Evolutionary conservation across 2,888 invertebrate species (phyloP).

Genomic region (Stenichneumon culpator): DNA sequence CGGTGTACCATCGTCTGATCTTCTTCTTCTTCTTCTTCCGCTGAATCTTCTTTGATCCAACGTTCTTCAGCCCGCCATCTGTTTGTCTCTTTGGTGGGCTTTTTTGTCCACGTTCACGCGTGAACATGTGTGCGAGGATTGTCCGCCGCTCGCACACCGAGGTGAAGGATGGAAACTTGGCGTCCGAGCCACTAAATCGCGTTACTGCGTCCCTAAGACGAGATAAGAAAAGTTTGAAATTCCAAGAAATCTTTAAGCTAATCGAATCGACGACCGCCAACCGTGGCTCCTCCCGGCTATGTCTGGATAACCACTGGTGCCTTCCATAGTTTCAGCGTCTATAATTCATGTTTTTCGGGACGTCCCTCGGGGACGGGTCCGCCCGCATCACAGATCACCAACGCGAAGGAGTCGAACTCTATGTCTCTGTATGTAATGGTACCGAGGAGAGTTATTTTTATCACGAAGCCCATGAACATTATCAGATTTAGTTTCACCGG

Average conservation of each 20-base stretch:
- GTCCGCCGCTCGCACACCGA: neutral
- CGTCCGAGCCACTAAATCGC: conserved; percentile 33
- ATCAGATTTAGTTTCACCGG: conserved; percentile 8
- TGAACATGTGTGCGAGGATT: conserved; percentile 27
- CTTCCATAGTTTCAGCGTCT: conserved; percentile 16
- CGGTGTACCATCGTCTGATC: conserved; percentile 1
- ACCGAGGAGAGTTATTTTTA: conserved; percentile 33
- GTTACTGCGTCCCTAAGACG: conserved; percentile 28
- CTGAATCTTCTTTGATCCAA: conserved; percentile 6
- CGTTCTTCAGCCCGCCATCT: conserved; percentile 39
- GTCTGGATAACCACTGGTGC: neutral
- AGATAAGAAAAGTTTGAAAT: conserved; percentile 54
- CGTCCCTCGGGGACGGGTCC: conserved; percentile 5
- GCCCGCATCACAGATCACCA: conserved; percentile 18
- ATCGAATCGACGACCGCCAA: conserved; percentile 33
- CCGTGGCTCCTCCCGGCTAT: neutral
- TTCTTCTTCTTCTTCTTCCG: conserved; percentile 21
- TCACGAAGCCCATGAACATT: conserved; percentile 25
- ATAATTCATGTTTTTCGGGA: conserved; percentile 48
- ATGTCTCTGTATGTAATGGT: conserved; percentile 3
- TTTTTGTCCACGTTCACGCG: neutral
- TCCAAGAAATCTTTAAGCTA: conserved; percentile 47
- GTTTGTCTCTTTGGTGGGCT: conserved; percentile 24
- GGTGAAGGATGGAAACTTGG: conserved; percentile 17
- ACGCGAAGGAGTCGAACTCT: neutral